Conservation (phyloP, 2,888 invertebrate genomes). For the Eupeodes latifasciatus region DNA sequence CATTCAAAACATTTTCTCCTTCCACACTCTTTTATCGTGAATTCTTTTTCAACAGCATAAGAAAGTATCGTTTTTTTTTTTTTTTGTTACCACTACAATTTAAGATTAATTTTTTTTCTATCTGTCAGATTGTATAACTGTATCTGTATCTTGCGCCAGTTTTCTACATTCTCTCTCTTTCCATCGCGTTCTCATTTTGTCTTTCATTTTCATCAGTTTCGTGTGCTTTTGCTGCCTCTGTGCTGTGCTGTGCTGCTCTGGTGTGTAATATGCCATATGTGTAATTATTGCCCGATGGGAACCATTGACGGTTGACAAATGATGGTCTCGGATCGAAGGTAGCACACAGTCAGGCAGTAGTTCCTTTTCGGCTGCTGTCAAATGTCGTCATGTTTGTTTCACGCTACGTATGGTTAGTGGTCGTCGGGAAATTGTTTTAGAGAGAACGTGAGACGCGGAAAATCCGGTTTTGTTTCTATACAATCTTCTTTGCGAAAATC, state of each 20-base stretch:
- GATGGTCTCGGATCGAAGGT: slow-evolving; percentile 78
- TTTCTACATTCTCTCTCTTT: slow-evolving; percentile 59
- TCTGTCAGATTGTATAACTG: slow-evolving; percentile 55
- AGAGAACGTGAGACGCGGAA: slow-evolving; percentile 80
- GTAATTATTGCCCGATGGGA: slow-evolving; percentile 77
- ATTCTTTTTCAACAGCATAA: slow-evolving; percentile 56
- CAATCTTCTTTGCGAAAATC: slow-evolving; percentile 50
- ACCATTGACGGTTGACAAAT: slow-evolving; percentile 76
- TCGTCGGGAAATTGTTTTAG: slow-evolving; percentile 76
- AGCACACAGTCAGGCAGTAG: slow-evolving; percentile 80
- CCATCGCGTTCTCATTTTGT: slow-evolving; percentile 50
- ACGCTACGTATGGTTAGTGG: slow-evolving; percentile 75
- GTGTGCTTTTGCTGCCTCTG: slow-evolving; percentile 6
- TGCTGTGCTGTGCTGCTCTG: slow-evolving; percentile 55
- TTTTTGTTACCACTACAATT: slow-evolving; percentile 22
- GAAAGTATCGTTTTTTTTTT: slow-evolving; percentile 49
- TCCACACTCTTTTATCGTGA: slow-evolving; percentile 63
- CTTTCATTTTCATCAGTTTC: slow-evolving; percentile 54
- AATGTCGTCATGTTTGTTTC: slow-evolving; percentile 82
- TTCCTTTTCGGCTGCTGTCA: slow-evolving; percentile 84
- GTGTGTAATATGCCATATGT: slow-evolving; percentile 77
- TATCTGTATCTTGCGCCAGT: slow-evolving; percentile 66
- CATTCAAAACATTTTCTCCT: slow-evolving; percentile 41
- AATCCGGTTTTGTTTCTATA: slow-evolving; percentile 74
- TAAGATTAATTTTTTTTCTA: slow-evolving; percentile 31